Evolutionary conservation across 2,797 vertebrate genomes (phyloP).

Genomic region (Amniataba percoides): DNA sequence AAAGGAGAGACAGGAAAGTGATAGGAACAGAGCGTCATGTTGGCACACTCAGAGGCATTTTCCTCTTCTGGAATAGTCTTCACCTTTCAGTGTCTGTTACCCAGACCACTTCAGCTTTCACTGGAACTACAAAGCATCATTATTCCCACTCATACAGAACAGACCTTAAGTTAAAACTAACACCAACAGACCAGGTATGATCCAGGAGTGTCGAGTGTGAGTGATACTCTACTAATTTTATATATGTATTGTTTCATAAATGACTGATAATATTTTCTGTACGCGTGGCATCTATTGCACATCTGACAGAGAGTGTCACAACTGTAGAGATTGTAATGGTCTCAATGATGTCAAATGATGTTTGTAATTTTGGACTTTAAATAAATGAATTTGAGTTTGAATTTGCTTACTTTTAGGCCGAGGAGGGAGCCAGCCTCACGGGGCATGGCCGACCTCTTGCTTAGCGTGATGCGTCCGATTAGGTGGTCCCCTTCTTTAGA

Average conservation of each 20-base stretch:
- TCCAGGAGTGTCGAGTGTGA: constrained; percentile 2
- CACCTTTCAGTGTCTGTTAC: background rate
- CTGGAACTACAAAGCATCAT: background rate
- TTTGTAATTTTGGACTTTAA: no score
- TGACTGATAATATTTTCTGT: no score
- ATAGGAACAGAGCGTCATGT: background rate
- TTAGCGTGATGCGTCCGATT: constrained; percentile 97
- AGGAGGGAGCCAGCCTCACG: constrained; percentile 95
- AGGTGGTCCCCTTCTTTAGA: constrained; percentile 98
- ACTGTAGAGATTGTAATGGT: no score
- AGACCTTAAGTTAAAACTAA: background rate
- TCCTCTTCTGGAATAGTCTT: background rate
- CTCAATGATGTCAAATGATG: no score
- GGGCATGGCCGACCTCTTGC: constrained; percentile 96
- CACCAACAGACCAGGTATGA: background rate
- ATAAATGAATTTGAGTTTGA: no score
- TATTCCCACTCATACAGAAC: background rate
- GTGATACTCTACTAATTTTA: constrained; percentile 42
- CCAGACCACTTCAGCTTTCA: background rate
- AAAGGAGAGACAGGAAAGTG: background rate
- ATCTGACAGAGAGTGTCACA: no score
- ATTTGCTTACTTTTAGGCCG: constrained; percentile 96
- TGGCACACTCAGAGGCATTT: background rate
- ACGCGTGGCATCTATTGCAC: no score
- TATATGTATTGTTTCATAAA: no score